Conservation (phyloP, 2,888 invertebrate genomes). For the Diloba caeruleocephala region DNA sequence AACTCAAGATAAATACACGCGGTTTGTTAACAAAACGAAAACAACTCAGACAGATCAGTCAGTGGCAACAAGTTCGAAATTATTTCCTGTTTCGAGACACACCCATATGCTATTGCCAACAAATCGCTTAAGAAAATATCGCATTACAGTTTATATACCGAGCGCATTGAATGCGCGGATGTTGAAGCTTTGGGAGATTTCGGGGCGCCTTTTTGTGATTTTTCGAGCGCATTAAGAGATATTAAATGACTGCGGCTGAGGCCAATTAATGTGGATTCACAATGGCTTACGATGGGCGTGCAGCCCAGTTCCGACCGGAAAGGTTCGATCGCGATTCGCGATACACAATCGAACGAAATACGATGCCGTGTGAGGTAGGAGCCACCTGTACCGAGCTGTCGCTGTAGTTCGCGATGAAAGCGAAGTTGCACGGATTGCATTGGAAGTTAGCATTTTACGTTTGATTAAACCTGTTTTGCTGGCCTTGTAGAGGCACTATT, state of each 20-base stretch:
- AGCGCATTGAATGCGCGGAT: constrained; percentile 73
- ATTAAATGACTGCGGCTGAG: constrained; percentile 84
- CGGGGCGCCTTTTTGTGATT: constrained; percentile 74
- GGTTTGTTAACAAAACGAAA: constrained; percentile 64
- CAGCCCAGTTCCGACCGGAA: constrained; percentile 87
- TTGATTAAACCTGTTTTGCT: constrained; percentile 48
- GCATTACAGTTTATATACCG: constrained; percentile 74
- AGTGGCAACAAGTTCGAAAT: constrained; percentile 80
- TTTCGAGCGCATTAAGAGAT: constrained; percentile 75
- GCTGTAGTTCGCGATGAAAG: constrained; percentile 53
- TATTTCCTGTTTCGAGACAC: constrained; percentile 82
- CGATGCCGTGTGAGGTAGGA: constrained; percentile 71
- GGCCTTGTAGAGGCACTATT: constrained; percentile 49
- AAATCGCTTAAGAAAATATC: constrained; percentile 86
- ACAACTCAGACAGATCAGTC: constrained; percentile 66
- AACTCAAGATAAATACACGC: constrained; percentile 65
- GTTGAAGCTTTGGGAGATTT: constrained; percentile 76
- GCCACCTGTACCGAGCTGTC: constrained; percentile 73
- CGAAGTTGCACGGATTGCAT: constrained; percentile 56
- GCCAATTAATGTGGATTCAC: constrained; percentile 84
- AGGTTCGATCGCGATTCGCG: constrained; percentile 72
- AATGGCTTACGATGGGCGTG: constrained; percentile 78
- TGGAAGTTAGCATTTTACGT: constrained; percentile 47
- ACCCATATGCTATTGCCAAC: constrained; percentile 82
- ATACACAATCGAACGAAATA: constrained; percentile 76